Percentiles rank a stretch among this genome's conserved stretches.
phyloP scores from a whole-genome alignment of 2,797 vertebrate genomes.

The Gymnothorax reevesii region DNA sequence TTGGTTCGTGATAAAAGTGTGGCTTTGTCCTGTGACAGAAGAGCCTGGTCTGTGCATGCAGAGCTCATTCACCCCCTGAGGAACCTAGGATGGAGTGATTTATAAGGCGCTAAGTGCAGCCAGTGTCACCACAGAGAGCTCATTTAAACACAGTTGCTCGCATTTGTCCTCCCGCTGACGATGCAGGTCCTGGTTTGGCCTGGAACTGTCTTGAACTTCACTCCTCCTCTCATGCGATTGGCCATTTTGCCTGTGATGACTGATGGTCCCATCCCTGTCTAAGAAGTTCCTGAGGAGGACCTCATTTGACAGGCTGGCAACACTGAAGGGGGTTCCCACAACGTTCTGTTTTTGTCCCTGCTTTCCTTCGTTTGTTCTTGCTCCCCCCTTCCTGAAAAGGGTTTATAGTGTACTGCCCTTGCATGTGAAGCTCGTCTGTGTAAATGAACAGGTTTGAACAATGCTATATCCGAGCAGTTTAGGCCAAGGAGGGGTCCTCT shows the following conservation, averaged over 20 bases:
- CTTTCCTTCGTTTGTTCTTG: background rate
- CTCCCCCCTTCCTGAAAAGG: background rate
- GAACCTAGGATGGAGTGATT: background rate
- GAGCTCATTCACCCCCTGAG: background rate
- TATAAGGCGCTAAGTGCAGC: background rate
- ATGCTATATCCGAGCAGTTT: background rate
- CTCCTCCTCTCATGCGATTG: slow-evolving; percentile 11
- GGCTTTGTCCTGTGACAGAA: background rate
- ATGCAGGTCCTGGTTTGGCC: slow-evolving; percentile 26
- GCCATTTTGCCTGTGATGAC: background rate
- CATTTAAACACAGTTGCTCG: slow-evolving; percentile 44
- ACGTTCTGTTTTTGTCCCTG: background rate
- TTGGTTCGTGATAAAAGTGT: background rate
- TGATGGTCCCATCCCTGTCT: background rate
- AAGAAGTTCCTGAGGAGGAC: slow-evolving; percentile 22
- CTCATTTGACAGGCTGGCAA: slow-evolving; percentile 6
- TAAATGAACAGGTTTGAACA: background rate
- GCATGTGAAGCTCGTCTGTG: background rate
- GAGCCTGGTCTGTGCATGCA: background rate
- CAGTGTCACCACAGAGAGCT: slow-evolving; percentile 48
- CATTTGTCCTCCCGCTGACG: slow-evolving; percentile 50
- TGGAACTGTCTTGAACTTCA: background rate
- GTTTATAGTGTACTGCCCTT: slow-evolving; percentile 13
- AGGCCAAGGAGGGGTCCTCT: background rate
- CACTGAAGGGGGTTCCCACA: too few species aligned